Percentiles rank a stretch among this genome's conserved stretches.
These are phyloP conservation scores for Bos taurus DNA, from an alignment of 2,113 vertebrate species.

Conservation along the genomic window DNA sequence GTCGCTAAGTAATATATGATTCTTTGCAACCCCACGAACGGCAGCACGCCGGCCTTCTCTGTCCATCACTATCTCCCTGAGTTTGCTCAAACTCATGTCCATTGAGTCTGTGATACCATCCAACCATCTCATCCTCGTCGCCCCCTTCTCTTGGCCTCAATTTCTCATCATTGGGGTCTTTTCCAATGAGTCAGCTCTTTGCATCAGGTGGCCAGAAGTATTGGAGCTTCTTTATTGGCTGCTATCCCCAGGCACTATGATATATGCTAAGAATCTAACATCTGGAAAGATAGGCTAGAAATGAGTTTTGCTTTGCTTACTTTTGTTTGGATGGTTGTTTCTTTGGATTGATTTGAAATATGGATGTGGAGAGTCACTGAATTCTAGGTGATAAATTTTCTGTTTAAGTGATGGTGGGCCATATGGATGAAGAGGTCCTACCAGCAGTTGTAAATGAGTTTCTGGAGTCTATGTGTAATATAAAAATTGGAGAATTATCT, in stretches of 20 bases:
- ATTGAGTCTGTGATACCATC: not conserved
- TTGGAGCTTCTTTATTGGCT: not conserved
- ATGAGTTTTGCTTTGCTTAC: not conserved
- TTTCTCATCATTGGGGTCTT: not conserved
- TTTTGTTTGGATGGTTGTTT: not conserved
- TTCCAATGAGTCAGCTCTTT: not conserved
- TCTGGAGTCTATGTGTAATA: not conserved
- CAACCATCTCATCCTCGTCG: not conserved
- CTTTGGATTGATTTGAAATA: not conserved
- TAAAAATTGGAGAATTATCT: not conserved
- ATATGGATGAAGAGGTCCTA: not conserved
- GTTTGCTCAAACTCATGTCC: not conserved
- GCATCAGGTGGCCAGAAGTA: not conserved
- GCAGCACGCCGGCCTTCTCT: accelerated
- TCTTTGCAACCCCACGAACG: not conserved
- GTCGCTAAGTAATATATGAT: accelerated
- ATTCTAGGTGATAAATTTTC: not conserved
- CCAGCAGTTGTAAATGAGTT: not conserved
- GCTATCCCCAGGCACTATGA: not conserved
- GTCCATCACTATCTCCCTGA: not conserved
- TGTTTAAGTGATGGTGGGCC: not conserved
- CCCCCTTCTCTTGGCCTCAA: not conserved
- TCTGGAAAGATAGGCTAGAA: not conserved
- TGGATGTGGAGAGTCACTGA: not conserved
- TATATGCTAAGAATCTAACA: not conserved